Evolutionary conservation across 2,888 invertebrate species (phyloP), one percentile per base, ranked within the genome.

Genomic region (Ennomos fuscantarius): DNA sequence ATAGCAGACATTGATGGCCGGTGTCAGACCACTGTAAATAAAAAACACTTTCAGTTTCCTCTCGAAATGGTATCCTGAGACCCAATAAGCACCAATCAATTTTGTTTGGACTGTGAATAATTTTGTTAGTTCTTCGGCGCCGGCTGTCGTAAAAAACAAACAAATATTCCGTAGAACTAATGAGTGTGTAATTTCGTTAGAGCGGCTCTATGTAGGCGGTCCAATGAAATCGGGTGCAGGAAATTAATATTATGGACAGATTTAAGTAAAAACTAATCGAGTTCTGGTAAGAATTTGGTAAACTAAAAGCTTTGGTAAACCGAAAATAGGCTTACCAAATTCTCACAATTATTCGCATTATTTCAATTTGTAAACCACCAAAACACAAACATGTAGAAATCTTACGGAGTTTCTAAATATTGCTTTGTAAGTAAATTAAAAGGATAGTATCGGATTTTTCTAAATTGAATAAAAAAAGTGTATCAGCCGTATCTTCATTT

Each of bases 121-220:
- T 89, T 86, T 72, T 83, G 88, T 91, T 88, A 84, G 87, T 86
- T 85, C 54, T 75, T 77, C 70, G 85, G 82, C 86, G 87, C 87
- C 89, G 78, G 77, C 69, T 76, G 76, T 70, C 68, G 75, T 82
- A 84, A 87, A 86, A 89, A 88, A 87, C 79, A 85, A 89, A 89
- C 80, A 86, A 86, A 86, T 78, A 78, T 81, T 79, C 76, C 73
- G 79, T 87, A 83, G 88, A 89, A 89, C 89, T 89, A 88, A 90
- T 89, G 84, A 84, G 89, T 87, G 89, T 88, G 81, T 88, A 89
- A 90, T 89, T 84, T 81, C 60, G 85, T 88, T 86, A 87, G 84
- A 78, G 76, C 84, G 79, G 81, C 79, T 84, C 84, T 78, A 78
- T 81, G 87, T 81, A 86, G 88, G 87, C 87, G 88, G 86, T 84